Base-by-base conservation (phyloP, 2,888 invertebrate genomes). In the Imbricaverruca yamaguchii region DNA sequence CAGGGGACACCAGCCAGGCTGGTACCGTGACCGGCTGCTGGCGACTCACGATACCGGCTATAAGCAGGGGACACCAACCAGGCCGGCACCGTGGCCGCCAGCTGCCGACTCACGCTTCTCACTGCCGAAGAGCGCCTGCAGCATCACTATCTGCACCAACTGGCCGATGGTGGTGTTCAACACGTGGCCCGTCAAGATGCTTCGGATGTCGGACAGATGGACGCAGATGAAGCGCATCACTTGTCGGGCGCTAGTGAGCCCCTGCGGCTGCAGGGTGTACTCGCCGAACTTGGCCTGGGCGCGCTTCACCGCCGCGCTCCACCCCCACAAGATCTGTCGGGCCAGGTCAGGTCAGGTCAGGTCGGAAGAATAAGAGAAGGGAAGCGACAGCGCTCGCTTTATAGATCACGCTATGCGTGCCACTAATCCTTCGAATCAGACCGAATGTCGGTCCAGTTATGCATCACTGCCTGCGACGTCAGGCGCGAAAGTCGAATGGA, bases 101-200 rank as follows among this genome's bases (percentile, higher is more conserved):
- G 39, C 39, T 39, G 39, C 2, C 1, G 23, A 80, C 83, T 83
- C 82, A 85, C 87, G 82, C 84, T 86, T 83, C 83, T 83, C 63
- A 81, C 84, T 83, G 82, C 84, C 85, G 82, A 85, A 85, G 83
- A 87, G 77, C 82, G 85, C 82, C 83, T 85, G 39, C 84, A 86
- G 83, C 67, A 85, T 83, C 77, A 85, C 84, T 11, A 84, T 67
- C 81, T 85, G 85, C 39, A 83, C 82, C 18, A 80, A 65, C 21
- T 84, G 82, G 80, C 85, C 84, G 15, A 82, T 80, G 13, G 80
- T 81, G 9, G 89, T 90, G 0, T 89, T 88, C 11, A 84, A 80
- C 15, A 87, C 85, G 85, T 92, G 92, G 80, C 86, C 86, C 15
- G 83, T 81, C 0, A 85, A 61, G n/a, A 88, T 84, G 80, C 86